Conservation (phyloP, 2,113 vertebrate genomes). For the Piprites chloris region DNA sequence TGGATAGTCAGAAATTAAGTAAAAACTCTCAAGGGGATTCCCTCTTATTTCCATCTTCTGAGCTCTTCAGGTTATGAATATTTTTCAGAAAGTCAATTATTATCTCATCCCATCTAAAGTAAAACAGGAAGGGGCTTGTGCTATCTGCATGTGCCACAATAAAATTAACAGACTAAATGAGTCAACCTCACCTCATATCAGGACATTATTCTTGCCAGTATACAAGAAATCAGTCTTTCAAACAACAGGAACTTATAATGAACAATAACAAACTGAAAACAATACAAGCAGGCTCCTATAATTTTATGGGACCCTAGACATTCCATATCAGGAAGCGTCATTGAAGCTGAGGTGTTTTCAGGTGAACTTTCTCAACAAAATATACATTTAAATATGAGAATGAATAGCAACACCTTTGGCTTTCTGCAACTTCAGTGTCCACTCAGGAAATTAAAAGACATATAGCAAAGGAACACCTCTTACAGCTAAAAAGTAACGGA, state of each 20-base stretch:
- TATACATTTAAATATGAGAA: not conserved
- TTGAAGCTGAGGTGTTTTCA: not conserved
- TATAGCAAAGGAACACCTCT: not conserved
- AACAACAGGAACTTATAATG: slow-evolving; percentile 29
- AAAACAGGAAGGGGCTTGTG: not conserved
- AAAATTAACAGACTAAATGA: not conserved
- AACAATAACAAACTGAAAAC: slow-evolving; percentile 42
- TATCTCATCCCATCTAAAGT: not conserved
- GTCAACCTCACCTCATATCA: not conserved
- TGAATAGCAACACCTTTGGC: not conserved
- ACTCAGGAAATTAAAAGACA: not conserved
- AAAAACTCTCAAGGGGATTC: not conserved
- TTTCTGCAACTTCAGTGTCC: not conserved
- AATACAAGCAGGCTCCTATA: slow-evolving; percentile 5
- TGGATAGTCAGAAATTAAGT: not conserved
- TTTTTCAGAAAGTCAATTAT: not conserved
- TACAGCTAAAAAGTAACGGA: not conserved
- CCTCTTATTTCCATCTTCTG: not conserved
- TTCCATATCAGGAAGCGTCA: not conserved
- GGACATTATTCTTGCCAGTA: not conserved
- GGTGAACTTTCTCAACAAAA: not conserved
- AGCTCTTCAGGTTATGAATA: not conserved
- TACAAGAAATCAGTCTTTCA: not conserved
- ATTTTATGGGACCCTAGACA: not conserved
- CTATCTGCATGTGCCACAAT: not conserved